These are phyloP conservation scores for Chelonia mydas DNA, from an alignment of 2,797 vertebrate genomes.

Conservation along the genomic window DNA sequence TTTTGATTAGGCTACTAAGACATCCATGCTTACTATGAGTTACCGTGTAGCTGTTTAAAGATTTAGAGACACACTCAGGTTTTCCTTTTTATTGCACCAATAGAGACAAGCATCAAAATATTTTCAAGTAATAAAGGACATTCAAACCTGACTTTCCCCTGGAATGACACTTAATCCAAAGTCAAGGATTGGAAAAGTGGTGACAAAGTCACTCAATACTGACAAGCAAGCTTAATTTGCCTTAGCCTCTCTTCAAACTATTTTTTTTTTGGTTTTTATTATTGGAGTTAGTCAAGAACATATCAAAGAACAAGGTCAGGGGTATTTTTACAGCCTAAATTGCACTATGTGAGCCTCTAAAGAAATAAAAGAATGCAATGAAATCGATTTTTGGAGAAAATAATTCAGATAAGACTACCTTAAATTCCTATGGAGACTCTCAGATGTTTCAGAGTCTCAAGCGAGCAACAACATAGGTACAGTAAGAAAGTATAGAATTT, in stretches of 20 bases:
- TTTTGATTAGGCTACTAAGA: neutral
- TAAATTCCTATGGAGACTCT: too few relatives aligned
- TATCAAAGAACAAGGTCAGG: neutral
- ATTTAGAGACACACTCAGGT: neutral
- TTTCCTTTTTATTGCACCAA: neutral
- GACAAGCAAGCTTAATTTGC: neutral
- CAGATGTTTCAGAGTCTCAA: too few relatives aligned
- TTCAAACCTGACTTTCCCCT: neutral
- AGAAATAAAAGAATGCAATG: too few relatives aligned
- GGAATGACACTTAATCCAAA: neutral
- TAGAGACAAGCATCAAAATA: neutral
- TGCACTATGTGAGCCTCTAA: too few relatives aligned
- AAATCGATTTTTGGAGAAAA: too few relatives aligned
- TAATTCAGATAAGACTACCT: too few relatives aligned
- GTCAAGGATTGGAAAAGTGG: neutral
- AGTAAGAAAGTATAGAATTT: too few relatives aligned
- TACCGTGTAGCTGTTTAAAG: neutral
- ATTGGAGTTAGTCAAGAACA: neutral
- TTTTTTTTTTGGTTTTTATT: neutral
- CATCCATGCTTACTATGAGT: neutral
- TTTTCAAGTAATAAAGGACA: neutral
- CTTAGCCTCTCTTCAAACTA: neutral
- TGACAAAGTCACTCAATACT: neutral
- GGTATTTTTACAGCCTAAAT: neutral
- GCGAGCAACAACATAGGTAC: too few relatives aligned